Evolutionary conservation across 1,140 invertebrate species (phyloP).

Genomic region (Gonioctena quinquepunctata): DNA sequence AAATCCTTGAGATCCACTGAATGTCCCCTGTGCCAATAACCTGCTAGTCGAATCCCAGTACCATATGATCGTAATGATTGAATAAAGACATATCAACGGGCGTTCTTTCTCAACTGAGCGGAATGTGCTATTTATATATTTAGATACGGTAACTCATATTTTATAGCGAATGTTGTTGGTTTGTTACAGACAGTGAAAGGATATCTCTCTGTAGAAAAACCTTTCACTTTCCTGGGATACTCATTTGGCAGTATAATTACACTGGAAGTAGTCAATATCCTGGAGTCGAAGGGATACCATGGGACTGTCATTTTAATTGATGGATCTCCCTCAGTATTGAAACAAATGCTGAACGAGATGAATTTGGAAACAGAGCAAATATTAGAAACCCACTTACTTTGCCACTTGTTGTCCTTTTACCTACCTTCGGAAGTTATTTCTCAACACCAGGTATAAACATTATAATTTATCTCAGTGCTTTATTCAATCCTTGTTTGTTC

Average conservation of each 20-base stretch:
- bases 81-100: no score
- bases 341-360: conserved; percentile 55
- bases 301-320: conserved; percentile 64
- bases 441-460: conserved; percentile 60
- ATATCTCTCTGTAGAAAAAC: conserved; percentile 11
- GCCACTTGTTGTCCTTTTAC: conserved; percentile 59
- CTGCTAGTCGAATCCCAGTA: no score
- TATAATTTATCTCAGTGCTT: no score
- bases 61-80: no score
- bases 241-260: conserved; percentile 67
- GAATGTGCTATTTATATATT: no score
- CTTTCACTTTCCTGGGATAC: conserved; percentile 66
- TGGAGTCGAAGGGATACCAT: conserved; percentile 63
- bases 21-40: no score
- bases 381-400: conserved; percentile 62
- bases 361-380: conserved; percentile 55
- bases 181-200: conserved; percentile 27
- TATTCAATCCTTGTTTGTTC: no score
- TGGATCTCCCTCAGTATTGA: conserved; percentile 63
- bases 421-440: conserved; percentile 59
- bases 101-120: no score
- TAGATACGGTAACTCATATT: no score
- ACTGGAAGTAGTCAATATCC: conserved; percentile 59
- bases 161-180: no score
- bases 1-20: no score